Percentiles rank a stretch among this genome's conserved stretches.
These are phyloP conservation scores for Scaptomyza pallida DNA, from an alignment of 1,140 invertebrate species.

Conservation along the genomic window DNA sequence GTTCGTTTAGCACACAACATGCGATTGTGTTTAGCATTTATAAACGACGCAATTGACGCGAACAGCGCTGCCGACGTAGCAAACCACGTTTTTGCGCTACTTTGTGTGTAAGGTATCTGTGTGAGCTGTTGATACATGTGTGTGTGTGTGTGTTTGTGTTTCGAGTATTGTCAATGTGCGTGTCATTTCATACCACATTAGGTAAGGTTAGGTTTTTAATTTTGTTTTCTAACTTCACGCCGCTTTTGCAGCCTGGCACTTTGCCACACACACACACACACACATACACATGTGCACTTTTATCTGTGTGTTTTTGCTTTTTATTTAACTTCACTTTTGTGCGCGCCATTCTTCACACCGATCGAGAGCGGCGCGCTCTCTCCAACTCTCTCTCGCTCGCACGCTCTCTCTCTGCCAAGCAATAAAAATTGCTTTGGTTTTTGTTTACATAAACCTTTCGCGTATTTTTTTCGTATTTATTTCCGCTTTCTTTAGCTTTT, in stretches of 20 bases:
- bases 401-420: conserved; percentile 7
- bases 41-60: conserved; percentile 69
- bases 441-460: conserved; percentile 71
- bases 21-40: conserved; percentile 51
- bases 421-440: conserved; percentile 30
- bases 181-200: conserved; percentile 72
- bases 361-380: conserved; percentile 16
- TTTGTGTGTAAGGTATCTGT: conserved; percentile 18
- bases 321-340: conserved; percentile 34
- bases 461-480: conserved; percentile 49
- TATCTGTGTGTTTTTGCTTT: conserved; percentile 6
- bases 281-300: background rate
- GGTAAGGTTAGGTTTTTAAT: conserved; percentile 82
- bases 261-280: conserved; percentile 8
- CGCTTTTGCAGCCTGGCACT: conserved; percentile 32
- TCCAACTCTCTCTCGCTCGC: background rate
- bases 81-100: conserved; percentile 69
- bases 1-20: conserved; percentile 25
- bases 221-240: conserved; percentile 64
- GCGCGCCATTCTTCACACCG: conserved; percentile 4
- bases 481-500: conserved; percentile 68
- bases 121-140: conserved; percentile 8
- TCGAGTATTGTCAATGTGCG: conserved; percentile 29
- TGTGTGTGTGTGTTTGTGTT: conserved; percentile 33
- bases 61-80: conserved; percentile 30